Base-by-base conservation (phyloP, 2,113 vertebrate species). In the Calyptommatus sinebrachiatus region DNA sequence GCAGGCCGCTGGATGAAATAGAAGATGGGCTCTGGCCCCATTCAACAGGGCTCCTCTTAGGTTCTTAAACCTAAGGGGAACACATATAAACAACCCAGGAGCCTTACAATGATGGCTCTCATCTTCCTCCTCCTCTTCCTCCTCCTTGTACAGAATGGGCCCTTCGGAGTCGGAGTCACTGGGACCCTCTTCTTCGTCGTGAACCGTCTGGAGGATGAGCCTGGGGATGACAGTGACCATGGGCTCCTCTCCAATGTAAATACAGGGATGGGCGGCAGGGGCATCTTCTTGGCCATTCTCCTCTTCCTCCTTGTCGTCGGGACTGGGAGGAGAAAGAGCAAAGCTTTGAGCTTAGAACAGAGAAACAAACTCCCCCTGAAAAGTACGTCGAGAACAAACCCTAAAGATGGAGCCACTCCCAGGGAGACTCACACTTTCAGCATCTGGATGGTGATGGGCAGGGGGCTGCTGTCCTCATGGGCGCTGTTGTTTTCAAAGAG, bases 151-250 rank as follows among this genome's bases (percentile, higher is more conserved):
- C 10, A 95, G 94, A 84, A 98, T 93, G 2, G 98, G 97, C 8
- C 98, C 97, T 22, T 99, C 98, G 0, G 97, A 98, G 91, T 99
- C 98, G 2, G 97, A 98, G 86, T 99, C 97, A 0, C 97, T 98
- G 48, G 93, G 92, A 8, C 92, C 94, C 73, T 95, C 94, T 60
- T 90, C 94, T 41, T 97, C 96, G 31, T 98, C 97, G 0, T 95
- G 97, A 71, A 97, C 94, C 78, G 93, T 91, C 78, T 94, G 95
- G 22, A 95, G 96, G 7, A 92, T 82, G 65, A 93, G 81, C 57
- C 91, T 95, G 1, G 97, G 97, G 87, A 97, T 93, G 63, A 95
- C 85, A 22, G 95, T 96, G 87, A 97, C 91, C 31, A 94, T 94
- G 0, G 95, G 87, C 3, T 71, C 57, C 1, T 97, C 96, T 66